Base-by-base conservation (phyloP, 1,140 invertebrate species). In the Holcopasites calliopsidis region DNA sequence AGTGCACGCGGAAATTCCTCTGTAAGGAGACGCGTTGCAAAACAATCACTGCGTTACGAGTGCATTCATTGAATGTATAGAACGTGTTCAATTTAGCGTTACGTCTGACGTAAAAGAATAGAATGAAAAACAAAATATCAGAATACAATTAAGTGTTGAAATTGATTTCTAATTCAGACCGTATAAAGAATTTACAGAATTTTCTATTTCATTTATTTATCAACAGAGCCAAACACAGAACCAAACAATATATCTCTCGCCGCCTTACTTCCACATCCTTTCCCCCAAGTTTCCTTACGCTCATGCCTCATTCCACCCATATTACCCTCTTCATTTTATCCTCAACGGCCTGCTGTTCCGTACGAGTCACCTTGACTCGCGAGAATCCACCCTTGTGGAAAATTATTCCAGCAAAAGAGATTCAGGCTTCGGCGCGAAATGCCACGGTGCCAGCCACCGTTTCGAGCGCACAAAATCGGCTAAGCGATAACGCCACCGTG, bases 351-450 rank as follows among this genome's bases (percentile, higher is more conserved):
- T 6, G 21, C 35, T 26, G 40, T 16, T 44, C 26, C 3, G 26
- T 8, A 31, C n/a, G 21, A 50, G n/a, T 21, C n/a, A n/a, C 23
- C 7, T 40, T 6, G 40, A 57, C 55, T 71, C 62, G 49, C 74
- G 55, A 50, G 50, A 58, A 73, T 76, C 42, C 66, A 77, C 76
- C 57, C 64, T 68, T 40, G 44, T 35, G 84, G 76, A 85, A 85
- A 85, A 85, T 84, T 82, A 85, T 85, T 84, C 68, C 35, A 40
- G 13, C 16, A 61, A 64, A 60, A 28, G 42, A 49, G 21, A 23
- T 3, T n/a, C 13, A 26, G 28, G 13, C n/a, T 60, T 26, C n/a
- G 21, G 11, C 64, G 35, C 11, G 33, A 38, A 49, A 16, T 40
- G 50, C 31, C n/a, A 33, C 33, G n/a, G 31, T 44, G 8, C 28